A percentile compares a stretch with the other conserved stretches of the same genome.
Evolutionary conservation across 2,888 invertebrate species (phyloP).

Genomic region (Leuctra nigra): DNA sequence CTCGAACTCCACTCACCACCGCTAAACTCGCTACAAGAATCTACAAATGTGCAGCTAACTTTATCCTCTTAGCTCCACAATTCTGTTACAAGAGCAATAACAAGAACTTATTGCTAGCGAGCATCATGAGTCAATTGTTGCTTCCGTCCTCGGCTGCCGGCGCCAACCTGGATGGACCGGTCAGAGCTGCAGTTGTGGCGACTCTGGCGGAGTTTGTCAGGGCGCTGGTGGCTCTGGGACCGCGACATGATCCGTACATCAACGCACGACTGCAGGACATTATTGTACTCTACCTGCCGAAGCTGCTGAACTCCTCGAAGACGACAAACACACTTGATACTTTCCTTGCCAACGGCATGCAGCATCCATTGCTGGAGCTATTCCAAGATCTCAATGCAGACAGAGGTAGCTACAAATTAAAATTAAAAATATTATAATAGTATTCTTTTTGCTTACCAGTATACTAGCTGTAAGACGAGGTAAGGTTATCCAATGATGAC

Average conservation of each 20-base stretch:
- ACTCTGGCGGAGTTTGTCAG: background rate
- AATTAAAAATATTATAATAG: too few species aligned
- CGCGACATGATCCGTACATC: background rate
- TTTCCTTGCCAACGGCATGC: background rate
- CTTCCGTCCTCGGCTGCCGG: background rate
- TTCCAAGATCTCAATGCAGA: background rate
- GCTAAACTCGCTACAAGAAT: background rate
- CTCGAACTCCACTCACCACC: background rate
- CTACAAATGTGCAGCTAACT: conserved; percentile 5
- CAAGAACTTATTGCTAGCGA: background rate
- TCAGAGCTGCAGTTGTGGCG: background rate
- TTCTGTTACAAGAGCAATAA: background rate
- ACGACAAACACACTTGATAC: background rate
- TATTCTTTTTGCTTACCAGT: too few species aligned
- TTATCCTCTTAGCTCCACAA: background rate
- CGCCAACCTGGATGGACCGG: background rate
- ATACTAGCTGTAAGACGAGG: too few species aligned
- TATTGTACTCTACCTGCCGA: background rate
- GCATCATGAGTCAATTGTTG: background rate
- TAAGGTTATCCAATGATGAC: too few species aligned
- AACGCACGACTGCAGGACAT: background rate
- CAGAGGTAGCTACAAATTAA: too few species aligned
- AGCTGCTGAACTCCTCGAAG: background rate
- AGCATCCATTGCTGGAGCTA: background rate
- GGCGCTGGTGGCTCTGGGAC: background rate